Percentiles rank a stretch among this genome's conserved stretches.
phyloP scores from a whole-genome alignment of 2,113 vertebrate genomes.

The Stercorarius parasiticus region DNA sequence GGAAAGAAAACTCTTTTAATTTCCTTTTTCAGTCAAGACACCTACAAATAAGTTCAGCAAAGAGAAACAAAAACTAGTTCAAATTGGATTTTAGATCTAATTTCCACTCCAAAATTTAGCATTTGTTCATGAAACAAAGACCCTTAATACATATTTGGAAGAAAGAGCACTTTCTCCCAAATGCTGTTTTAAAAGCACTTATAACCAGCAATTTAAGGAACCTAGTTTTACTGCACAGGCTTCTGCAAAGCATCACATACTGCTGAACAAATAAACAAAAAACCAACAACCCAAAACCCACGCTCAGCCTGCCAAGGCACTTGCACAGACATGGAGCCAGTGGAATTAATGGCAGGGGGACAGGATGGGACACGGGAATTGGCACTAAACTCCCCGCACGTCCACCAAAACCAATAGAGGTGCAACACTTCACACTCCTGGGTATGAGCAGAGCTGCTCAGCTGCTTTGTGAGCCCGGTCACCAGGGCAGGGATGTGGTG shows the following conservation, averaged over 20 bases:
- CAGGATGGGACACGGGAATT: fast-evolving
- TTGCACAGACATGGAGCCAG: background rate
- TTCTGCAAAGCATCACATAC: slow-evolving; percentile 9
- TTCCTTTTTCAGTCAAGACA: background rate
- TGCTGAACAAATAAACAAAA: background rate
- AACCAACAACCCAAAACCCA: background rate
- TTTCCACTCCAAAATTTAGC: background rate
- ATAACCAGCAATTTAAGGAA: background rate
- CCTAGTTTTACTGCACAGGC: slow-evolving; percentile 3
- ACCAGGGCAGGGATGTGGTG: background rate
- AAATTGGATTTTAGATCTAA: background rate
- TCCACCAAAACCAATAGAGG: background rate
- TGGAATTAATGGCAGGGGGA: background rate
- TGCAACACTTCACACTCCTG: fast-evolving
- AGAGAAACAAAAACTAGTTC: background rate
- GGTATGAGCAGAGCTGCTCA: background rate
- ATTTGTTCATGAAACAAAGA: background rate
- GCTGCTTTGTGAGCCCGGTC: fast-evolving
- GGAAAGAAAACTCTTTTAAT: fast-evolving
- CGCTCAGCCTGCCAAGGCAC: background rate
- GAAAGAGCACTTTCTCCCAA: background rate
- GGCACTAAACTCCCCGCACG: fast-evolving
- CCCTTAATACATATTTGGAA: background rate
- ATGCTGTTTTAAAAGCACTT: background rate
- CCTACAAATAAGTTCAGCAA: background rate